Evolutionary conservation across 2,888 invertebrate species (phyloP).

Genomic region (Tetrapedia diversipes): DNA sequence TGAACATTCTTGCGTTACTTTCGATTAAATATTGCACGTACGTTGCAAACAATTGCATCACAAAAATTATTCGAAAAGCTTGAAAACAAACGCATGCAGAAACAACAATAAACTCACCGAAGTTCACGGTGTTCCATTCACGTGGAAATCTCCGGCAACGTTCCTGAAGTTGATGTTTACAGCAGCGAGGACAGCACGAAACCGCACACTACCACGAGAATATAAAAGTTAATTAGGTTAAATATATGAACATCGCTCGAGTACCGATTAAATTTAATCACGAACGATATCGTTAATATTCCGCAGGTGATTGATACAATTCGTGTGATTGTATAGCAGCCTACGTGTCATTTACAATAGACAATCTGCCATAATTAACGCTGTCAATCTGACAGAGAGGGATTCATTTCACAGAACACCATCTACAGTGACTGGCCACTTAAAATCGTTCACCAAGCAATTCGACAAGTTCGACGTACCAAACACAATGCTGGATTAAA

Average conservation of each 20-base stretch:
- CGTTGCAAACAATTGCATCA: too few relatives aligned
- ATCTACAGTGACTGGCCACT: too few relatives aligned
- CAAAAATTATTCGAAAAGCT: too few relatives aligned
- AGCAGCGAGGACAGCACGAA: conserved; percentile 9
- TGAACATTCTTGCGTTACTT: too few relatives aligned
- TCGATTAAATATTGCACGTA: too few relatives aligned
- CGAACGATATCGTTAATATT: conserved; percentile 55
- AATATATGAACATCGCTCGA: conserved; percentile 51
- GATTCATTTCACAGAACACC: neutral
- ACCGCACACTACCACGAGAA: conserved; percentile 30
- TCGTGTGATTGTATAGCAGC: conserved; percentile 49
- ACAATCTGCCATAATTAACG: conserved; percentile 42
- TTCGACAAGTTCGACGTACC: too few relatives aligned
- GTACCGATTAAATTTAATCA: conserved; percentile 62
- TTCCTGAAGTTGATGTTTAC: neutral
- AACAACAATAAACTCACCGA: conserved; percentile 19
- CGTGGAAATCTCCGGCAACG: neutral
- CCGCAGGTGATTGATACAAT: conserved; percentile 65
- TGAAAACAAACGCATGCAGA: neutral
- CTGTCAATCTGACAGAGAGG: conserved; percentile 12
- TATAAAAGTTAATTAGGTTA: conserved; percentile 66
- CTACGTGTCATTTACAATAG: conserved; percentile 43
- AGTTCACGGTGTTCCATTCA: neutral
- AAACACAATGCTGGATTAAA: too few relatives aligned
- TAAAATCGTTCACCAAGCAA: too few relatives aligned